Base-by-base conservation (phyloP, 1,140 invertebrate genomes). In the Atta colombica region DNA sequence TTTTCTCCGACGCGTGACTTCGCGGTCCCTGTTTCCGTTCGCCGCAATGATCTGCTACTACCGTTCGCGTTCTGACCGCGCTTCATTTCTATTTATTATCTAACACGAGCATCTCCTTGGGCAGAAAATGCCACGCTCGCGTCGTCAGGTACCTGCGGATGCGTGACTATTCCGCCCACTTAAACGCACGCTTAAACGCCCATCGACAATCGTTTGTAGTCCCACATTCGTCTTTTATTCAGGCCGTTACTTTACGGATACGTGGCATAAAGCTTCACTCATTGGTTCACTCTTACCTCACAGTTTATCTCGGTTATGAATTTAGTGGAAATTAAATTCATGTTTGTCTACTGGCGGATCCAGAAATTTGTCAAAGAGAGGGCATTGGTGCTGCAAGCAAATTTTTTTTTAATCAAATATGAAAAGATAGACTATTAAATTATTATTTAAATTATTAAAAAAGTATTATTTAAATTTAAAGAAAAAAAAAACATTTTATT, bases 91-190 rank as follows among this genome's bases (percentile, higher is more conserved):
- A 86, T 68, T 89, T 87, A 82, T 77, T 74, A 71, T 21, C 25
- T 58, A 10, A 25, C 35, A 25, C 8, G 75, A 77, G 55, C 31
- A 39, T 65, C 53, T 55, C 49, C 72, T 31, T 68, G 63, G 65
- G 55, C 2, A 53, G 71, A 89, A 77, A 87, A 74, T 92, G 78
- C 75, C 84, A 85, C 45, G 60, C 55, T 80, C 75, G 81, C 61
- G 87, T 77, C 74, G 72, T 12, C 82, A 53, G 21, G 77, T 87
- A 82, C 53, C 77, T 7, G 58, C 65, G 74, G 51, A 85, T 77
- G 74, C 81, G 61, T 61, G 60, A 72, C 51, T 49, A 72, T 74
- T 68, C 72, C 53, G 81, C 51, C 81, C 72, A 85, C 53, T 31
- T 16, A 28, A 58, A 35, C 69, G 63, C 58, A 14, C 63, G 45